Evolutionary conservation across 2,888 invertebrate species (phyloP).

Genomic region (Tachina lurida): DNA sequence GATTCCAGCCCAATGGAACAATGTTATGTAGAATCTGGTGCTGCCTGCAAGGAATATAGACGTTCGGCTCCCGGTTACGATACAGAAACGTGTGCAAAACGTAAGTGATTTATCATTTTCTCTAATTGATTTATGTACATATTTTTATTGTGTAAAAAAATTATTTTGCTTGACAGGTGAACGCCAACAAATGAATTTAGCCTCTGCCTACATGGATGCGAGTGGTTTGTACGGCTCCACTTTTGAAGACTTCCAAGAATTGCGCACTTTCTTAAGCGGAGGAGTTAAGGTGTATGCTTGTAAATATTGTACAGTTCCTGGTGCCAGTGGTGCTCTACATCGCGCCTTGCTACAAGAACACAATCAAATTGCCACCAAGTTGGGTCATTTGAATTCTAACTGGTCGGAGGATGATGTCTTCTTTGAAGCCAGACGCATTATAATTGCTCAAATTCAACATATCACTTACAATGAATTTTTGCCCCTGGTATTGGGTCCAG

Average conservation of each 20-base stretch:
- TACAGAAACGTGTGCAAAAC: slow-evolving; percentile 86
- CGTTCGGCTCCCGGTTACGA: slow-evolving; percentile 88
- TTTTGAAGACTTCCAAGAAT: slow-evolving; percentile 87
- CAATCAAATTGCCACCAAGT: slow-evolving; percentile 89
- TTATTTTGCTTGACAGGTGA: slow-evolving; percentile 83
- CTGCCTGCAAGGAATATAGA: slow-evolving; percentile 86
- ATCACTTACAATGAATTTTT: slow-evolving; percentile 93
- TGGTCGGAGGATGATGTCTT: slow-evolving; percentile 92
- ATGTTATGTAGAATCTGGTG: slow-evolving; percentile 84
- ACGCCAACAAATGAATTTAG: slow-evolving; percentile 93
- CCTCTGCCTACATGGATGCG: slow-evolving; percentile 92
- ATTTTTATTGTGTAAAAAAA: too few relatives aligned
- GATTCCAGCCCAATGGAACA: slow-evolving; percentile 83
- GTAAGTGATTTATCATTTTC: slow-evolving; percentile 82
- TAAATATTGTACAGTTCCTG: slow-evolving; percentile 86
- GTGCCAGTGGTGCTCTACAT: slow-evolving; percentile 89
- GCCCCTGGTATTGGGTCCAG: slow-evolving; percentile 88
- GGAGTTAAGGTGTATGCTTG: slow-evolving; percentile 88
- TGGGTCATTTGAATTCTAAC: slow-evolving; percentile 88
- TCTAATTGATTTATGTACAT: too few relatives aligned
- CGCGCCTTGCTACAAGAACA: slow-evolving; percentile 89
- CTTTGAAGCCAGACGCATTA: slow-evolving; percentile 88
- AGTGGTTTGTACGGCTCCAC: slow-evolving; percentile 91
- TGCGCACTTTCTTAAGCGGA: slow-evolving; percentile 89
- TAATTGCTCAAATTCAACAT: slow-evolving; percentile 92